phyloP scores from a whole-genome alignment of 2,888 invertebrate species.

The Toxonevra muliebris region DNA sequence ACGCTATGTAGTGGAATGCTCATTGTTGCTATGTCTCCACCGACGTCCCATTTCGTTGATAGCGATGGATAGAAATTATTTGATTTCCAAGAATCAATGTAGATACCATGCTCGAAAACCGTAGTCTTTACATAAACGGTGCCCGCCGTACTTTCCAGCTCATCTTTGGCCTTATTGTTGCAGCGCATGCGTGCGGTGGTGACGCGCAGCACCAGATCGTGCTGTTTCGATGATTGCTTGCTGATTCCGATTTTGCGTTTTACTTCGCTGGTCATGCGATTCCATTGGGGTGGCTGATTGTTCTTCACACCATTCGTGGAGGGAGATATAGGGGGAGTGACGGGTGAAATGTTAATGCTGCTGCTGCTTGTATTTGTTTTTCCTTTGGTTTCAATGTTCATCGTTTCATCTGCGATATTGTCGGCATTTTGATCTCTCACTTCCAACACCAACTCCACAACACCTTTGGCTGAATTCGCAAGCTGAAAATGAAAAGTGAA shows the following conservation, averaged over 20 bases:
- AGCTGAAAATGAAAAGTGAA: constrained; percentile 44
- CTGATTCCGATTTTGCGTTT: constrained; percentile 59
- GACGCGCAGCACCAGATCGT: constrained; percentile 51
- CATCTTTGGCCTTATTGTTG: constrained; percentile 64
- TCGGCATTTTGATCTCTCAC: constrained; percentile 51
- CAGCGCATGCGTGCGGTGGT: constrained; percentile 63
- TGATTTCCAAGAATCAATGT: constrained; percentile 75
- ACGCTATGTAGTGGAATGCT: constrained; percentile 53
- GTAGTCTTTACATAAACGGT: constrained; percentile 82
- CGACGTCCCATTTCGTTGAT: constrained; percentile 75
- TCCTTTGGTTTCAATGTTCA: constrained; percentile 27
- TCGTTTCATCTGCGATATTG: not conserved
- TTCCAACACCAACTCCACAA: constrained; percentile 61
- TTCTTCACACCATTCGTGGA: constrained; percentile 37
- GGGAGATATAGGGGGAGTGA: constrained; percentile 23
- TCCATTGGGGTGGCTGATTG: constrained; percentile 44
- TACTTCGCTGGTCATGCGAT: constrained; percentile 57
- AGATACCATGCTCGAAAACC: constrained; percentile 74
- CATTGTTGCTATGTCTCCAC: constrained; percentile 54
- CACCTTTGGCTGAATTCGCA: constrained; percentile 58
- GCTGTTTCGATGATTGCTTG: constrained; percentile 45
- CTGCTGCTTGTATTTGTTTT: constrained; percentile 20
- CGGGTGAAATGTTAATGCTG: constrained; percentile 23
- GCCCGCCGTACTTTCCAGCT: constrained; percentile 61
- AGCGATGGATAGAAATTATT: constrained; percentile 78